Percentiles rank a stretch among this genome's conserved stretches.
These are phyloP conservation scores for Gryllus bimaculatus DNA, from an alignment of 1,140 invertebrate genomes.

Conservation along the genomic window DNA sequence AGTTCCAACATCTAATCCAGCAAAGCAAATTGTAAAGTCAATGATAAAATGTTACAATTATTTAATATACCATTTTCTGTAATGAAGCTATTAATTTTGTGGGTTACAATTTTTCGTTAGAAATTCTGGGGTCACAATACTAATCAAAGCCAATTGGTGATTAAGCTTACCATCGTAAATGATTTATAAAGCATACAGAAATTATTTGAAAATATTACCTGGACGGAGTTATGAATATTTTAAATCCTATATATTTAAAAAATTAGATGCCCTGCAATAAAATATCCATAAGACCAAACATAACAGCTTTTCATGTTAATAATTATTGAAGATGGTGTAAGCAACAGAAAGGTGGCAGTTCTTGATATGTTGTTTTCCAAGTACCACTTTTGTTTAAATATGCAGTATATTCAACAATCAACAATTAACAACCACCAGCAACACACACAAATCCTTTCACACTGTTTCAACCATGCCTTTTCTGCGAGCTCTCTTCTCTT, in stretches of 20 bases:
- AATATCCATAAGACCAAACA: background rate
- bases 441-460: background rate
- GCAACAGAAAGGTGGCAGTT: background rate
- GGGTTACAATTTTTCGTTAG: too few relatives aligned
- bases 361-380: background rate
- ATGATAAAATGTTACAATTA: too few relatives aligned
- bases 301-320: background rate
- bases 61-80: too few relatives aligned
- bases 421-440: background rate
- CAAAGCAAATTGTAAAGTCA: too few relatives aligned
- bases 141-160: too few relatives aligned
- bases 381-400: background rate
- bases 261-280: background rate
- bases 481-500: constrained; percentile 16
- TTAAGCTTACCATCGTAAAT: too few relatives aligned
- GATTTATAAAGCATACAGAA: background rate
- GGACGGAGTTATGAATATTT: background rate
- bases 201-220: background rate
- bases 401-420: background rate
- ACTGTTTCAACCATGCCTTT: constrained; percentile 19
- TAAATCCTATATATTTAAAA: background rate
- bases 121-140: too few relatives aligned
- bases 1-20: too few relatives aligned
- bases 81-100: too few relatives aligned
- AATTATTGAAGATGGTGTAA: background rate